phyloP scores from a whole-genome alignment of 2,113 vertebrate genomes.

The Notiomystis cincta region DNA sequence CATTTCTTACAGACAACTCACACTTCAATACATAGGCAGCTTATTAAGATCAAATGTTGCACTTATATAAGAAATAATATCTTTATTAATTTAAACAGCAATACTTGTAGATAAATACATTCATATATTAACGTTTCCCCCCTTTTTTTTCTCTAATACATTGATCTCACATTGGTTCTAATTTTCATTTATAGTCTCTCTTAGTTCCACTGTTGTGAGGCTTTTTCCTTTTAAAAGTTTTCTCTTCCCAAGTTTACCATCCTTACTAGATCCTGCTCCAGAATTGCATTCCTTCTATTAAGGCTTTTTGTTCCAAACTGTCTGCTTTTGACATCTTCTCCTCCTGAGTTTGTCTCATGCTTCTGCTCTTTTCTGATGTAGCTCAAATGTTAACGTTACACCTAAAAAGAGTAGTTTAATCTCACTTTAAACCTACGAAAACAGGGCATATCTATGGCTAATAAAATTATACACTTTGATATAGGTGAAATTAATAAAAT shows the following conservation, averaged over 20 bases:
- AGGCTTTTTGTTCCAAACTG: not conserved
- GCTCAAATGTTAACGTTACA: not conserved
- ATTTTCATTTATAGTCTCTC: not conserved
- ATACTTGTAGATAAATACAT: not conserved
- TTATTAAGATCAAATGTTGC: not conserved
- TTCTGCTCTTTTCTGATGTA: not conserved
- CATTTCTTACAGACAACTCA: not conserved
- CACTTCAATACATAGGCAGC: not conserved
- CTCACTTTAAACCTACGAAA: not conserved
- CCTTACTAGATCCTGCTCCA: not conserved
- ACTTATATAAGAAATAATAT: not conserved
- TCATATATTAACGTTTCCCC: not conserved
- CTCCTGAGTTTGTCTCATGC: accelerated
- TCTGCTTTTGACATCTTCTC: not conserved
- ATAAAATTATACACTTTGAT: not conserved
- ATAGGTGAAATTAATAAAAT: not conserved
- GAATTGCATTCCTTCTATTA: accelerated
- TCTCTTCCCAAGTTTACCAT: not conserved
- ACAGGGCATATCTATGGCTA: not conserved
- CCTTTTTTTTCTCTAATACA: not conserved
- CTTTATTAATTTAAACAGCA: not conserved
- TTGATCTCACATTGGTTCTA: not conserved
- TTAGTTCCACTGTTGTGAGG: not conserved
- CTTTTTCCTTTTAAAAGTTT: not conserved
- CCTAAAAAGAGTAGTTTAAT: not conserved